Evolutionary conservation across 2,113 vertebrate species (phyloP).

Genomic region (Morone saxatilis): DNA sequence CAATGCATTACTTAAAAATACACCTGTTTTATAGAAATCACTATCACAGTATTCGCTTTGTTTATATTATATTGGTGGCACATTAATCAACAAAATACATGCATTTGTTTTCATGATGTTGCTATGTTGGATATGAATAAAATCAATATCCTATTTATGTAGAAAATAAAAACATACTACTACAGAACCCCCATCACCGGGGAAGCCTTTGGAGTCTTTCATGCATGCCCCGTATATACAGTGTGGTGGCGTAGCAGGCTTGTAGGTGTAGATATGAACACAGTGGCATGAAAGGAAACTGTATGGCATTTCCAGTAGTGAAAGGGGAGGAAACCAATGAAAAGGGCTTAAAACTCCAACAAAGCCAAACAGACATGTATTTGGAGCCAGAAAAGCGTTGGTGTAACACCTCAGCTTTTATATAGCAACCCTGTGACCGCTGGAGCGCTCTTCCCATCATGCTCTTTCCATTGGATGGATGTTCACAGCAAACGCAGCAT

Average conservation of each 20-base stretch:
- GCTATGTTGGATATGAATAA: constrained; percentile 15
- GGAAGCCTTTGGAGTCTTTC: constrained; percentile 38
- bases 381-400: constrained; percentile 67
- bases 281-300: constrained; percentile 35
- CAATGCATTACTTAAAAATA: constrained; percentile 8
- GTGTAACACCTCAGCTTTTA: constrained; percentile 75
- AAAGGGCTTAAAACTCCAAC: constrained; percentile 66
- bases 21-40: constrained; percentile 10
- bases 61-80: background rate
- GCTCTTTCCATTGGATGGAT: constrained; percentile 62
- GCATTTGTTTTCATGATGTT: background rate
- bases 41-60: background rate
- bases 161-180: constrained; percentile 30
- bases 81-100: constrained; percentile 9
- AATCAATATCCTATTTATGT: constrained; percentile 38
- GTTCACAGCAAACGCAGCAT: constrained; percentile 67
- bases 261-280: constrained; percentile 60
- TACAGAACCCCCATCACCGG: background rate
- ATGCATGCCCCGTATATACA: constrained; percentile 36
- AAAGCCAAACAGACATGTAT: constrained; percentile 70
- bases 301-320: constrained; percentile 41
- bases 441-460: constrained; percentile 58
- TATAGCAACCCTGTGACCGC: constrained; percentile 69
- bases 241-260: constrained; percentile 38
- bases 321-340: constrained; percentile 60